A percentile compares a stretch with the other conserved stretches of the same genome.
These are phyloP conservation scores for Cylindroiulus punctatus DNA, from an alignment of 2,888 invertebrate genomes.

Conservation along the genomic window DNA sequence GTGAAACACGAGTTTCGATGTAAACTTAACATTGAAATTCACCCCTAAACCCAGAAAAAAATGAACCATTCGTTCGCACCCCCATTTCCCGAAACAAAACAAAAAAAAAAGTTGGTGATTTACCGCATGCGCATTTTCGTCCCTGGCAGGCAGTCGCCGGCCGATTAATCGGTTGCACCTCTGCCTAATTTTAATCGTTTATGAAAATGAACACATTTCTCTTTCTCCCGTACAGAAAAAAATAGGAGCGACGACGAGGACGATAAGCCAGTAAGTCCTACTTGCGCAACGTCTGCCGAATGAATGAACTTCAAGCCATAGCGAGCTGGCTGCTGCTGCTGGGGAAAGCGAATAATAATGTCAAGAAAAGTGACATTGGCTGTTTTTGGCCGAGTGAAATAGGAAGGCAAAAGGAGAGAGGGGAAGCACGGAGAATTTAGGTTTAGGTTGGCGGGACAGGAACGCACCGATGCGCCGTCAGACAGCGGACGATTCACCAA, in stretches of 20 bases:
- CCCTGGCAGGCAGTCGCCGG: not conserved
- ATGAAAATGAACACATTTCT: not conserved
- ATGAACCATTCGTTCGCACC: too few relatives aligned
- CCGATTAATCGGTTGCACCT: not conserved
- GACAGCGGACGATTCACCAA: not conserved
- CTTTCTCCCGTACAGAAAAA: not conserved
- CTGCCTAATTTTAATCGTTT: not conserved
- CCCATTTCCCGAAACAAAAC: not conserved
- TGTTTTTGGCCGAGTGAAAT: not conserved
- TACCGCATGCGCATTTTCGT: conserved; percentile 20
- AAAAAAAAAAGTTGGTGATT: not conserved
- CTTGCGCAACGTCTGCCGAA: conserved; percentile 20
- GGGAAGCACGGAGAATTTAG: not conserved
- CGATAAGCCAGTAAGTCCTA: not conserved
- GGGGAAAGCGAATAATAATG: conserved; percentile 32
- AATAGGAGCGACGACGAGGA: not conserved
- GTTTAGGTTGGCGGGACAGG: conserved; percentile 14
- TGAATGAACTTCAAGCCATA: not conserved
- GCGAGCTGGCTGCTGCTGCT: not conserved
- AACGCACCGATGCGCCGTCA: not conserved
- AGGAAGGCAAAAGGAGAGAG: not conserved
- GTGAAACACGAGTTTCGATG: too few relatives aligned
- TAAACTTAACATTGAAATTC: too few relatives aligned
- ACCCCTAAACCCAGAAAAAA: too few relatives aligned
- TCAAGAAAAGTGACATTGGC: conserved; percentile 34